Evolutionary conservation across 2,797 vertebrate genomes (phyloP).

Genomic region (Nyctibius grandis): DNA sequence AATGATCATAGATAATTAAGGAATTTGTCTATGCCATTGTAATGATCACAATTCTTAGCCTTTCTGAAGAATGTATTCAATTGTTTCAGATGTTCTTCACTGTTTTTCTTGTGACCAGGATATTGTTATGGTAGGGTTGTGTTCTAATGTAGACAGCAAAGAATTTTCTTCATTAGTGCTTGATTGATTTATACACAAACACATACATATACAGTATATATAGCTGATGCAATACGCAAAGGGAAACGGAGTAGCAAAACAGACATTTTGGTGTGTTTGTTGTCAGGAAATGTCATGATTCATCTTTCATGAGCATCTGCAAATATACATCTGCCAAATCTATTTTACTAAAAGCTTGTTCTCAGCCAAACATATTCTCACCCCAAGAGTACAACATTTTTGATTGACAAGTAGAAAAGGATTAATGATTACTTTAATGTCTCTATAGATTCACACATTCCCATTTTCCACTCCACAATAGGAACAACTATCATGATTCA

Average conservation of each 20-base stretch:
- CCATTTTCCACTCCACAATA: neutral
- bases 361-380: slow-evolving; percentile 48
- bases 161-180: neutral
- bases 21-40: neutral
- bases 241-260: neutral
- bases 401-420: slow-evolving; percentile 50
- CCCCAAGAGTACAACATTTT: slow-evolving; percentile 32
- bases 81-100: neutral
- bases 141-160: neutral
- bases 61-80: neutral
- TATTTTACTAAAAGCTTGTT: slow-evolving; percentile 54
- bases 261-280: slow-evolving; percentile 54
- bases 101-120: neutral
- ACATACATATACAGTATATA: neutral
- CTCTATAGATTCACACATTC: slow-evolving; percentile 16
- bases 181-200: neutral
- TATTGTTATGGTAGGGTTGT: neutral
- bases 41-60: neutral
- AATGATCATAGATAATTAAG: neutral
- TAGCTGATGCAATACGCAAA: neutral
- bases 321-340: slow-evolving; percentile 61
- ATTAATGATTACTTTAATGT: slow-evolving; percentile 47
- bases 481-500: neutral
- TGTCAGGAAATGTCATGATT: slow-evolving; percentile 59
- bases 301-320: slow-evolving; percentile 65